These are phyloP conservation scores for Gymnocypris eckloni DNA, from an alignment of 2,797 vertebrate genomes.

Conservation along the genomic window DNA sequence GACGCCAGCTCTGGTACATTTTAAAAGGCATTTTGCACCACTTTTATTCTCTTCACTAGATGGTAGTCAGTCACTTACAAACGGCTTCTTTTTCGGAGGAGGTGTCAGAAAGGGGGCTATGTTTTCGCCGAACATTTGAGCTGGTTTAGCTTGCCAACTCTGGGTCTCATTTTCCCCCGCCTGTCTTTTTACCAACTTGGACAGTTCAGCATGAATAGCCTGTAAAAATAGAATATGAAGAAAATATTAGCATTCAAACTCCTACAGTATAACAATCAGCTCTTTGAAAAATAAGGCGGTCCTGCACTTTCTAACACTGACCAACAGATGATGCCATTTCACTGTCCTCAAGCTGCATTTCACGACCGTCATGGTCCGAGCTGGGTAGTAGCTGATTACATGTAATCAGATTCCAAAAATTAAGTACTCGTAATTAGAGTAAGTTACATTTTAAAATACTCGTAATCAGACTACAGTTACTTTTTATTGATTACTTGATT, in stretches of 20 bases:
- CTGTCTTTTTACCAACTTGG: constrained; percentile 80
- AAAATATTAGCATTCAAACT: not conserved
- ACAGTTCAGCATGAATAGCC: constrained; percentile 85
- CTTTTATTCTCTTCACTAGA: constrained; percentile 13
- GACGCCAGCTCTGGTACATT: constrained; percentile 9
- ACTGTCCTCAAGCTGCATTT: not conserved
- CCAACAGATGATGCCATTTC: constrained; percentile 28
- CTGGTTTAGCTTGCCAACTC: constrained; percentile 70
- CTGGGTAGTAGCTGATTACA: no score
- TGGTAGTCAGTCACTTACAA: constrained; percentile 68
- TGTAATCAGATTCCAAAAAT: no score
- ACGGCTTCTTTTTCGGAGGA: constrained; percentile 67
- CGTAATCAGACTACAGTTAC: no score
- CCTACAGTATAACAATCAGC: no score
- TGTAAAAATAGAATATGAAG: constrained; percentile 54
- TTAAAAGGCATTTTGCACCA: constrained; percentile 28
- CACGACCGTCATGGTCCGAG: not conserved
- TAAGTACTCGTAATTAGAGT: no score
- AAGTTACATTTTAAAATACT: no score
- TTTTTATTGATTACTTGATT: no score
- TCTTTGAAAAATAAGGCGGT: not conserved
- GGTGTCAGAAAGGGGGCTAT: constrained; percentile 69
- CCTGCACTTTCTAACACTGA: not conserved
- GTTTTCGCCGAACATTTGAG: constrained; percentile 70
- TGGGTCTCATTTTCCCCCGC: constrained; percentile 68